Conservation (phyloP, 1,140 invertebrate species). For the Solenopsis invicta region DNA sequence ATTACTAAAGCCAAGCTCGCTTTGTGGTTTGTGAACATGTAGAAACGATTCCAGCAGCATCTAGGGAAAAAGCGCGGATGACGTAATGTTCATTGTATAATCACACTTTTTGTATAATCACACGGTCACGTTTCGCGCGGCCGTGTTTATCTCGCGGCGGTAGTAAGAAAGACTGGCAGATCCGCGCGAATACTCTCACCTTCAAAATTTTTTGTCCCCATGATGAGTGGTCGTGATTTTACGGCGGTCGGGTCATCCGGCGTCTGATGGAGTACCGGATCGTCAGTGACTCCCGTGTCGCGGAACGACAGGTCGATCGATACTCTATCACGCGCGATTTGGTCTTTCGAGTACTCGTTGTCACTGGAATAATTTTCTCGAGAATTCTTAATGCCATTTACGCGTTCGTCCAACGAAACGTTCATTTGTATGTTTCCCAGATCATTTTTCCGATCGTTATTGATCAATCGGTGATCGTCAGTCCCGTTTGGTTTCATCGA, state of each 20-base stretch:
- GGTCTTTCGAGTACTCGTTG: not conserved
- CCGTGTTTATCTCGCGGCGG: slow-evolving; percentile 29
- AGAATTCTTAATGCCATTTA: not conserved
- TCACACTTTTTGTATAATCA: slow-evolving; percentile 62
- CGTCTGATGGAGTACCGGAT: slow-evolving; percentile 1
- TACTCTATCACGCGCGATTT: not conserved
- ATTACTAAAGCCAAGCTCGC: not conserved
- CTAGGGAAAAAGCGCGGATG: slow-evolving; percentile 25
- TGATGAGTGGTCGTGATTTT: not conserved
- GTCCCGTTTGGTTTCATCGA: not conserved
- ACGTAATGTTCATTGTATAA: slow-evolving; percentile 56
- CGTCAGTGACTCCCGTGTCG: not conserved
- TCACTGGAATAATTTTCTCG: not conserved
- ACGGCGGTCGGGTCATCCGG: not conserved
- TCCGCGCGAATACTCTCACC: slow-evolving; percentile 54
- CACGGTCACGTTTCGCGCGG: slow-evolving; percentile 8
- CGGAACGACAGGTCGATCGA: not conserved
- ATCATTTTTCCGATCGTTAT: not conserved
- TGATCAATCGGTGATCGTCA: not conserved
- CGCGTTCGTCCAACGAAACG: not conserved
- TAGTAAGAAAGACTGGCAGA: not conserved
- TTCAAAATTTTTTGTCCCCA: slow-evolving; percentile 33
- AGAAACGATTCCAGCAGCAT: slow-evolving; percentile 7
- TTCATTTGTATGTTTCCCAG: too few species aligned
- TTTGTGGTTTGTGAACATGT: not conserved